Conservation (phyloP, 2,797 vertebrate genomes). For the Tiaroga cobitis region DNA sequence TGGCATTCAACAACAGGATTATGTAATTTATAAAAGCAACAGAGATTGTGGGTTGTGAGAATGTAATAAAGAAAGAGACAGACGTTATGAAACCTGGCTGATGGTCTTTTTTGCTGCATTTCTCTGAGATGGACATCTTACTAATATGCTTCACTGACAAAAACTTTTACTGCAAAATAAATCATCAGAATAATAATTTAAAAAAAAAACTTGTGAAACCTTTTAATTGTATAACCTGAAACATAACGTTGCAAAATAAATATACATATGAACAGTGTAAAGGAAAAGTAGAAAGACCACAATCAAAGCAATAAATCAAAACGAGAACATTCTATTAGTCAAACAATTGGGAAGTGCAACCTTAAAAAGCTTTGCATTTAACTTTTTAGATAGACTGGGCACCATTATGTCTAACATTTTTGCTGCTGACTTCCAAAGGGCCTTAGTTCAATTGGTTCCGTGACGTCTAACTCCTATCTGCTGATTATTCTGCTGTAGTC, state of each 20-base stretch:
- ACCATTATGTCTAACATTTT: slow-evolving; percentile 18
- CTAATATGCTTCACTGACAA: background rate
- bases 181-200: background rate
- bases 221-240: slow-evolving; percentile 7
- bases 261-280: background rate
- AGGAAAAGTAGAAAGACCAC: background rate
- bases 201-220: background rate
- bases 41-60: background rate
- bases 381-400: background rate
- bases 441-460: background rate
- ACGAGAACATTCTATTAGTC: background rate
- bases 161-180: background rate
- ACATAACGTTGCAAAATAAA: background rate
- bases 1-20: background rate
- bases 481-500: background rate
- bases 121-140: background rate
- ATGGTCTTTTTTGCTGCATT: background rate
- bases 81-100: background rate
- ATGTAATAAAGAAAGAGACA: background rate
- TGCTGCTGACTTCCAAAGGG: background rate
- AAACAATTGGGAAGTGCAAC: background rate
- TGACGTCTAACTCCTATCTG: slow-evolving; percentile 23
- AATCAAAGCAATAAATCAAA: slow-evolving; percentile 10
- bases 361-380: background rate
- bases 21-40: background rate